Evolutionary conservation across 2,888 invertebrate genomes (phyloP).

Genomic region (Calliopum simillimum): DNA sequence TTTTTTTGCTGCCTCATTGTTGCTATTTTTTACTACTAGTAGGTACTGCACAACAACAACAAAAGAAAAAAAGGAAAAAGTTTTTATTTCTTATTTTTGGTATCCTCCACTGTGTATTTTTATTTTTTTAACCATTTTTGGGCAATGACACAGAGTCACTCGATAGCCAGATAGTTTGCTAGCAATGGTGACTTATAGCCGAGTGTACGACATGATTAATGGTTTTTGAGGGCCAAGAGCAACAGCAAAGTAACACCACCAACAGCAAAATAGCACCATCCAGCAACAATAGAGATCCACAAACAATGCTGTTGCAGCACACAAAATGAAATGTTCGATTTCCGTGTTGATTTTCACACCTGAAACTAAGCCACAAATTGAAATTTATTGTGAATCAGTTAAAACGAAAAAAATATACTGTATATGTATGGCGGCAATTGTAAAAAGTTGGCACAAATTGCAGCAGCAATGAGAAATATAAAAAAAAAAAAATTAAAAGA

Average conservation of each 20-base stretch:
- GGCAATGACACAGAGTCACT: conserved; percentile 48
- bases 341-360: conserved; percentile 61
- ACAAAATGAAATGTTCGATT: conserved; percentile 42
- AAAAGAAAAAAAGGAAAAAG: background rate
- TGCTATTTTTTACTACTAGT: conserved; percentile 31
- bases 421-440: conserved; percentile 33
- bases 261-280: conserved; percentile 48
- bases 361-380: conserved; percentile 58
- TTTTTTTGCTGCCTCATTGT: conserved; percentile 23
- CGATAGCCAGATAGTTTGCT: conserved; percentile 15
- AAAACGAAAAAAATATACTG: conserved; percentile 10
- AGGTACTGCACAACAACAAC: background rate
- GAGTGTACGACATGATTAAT: conserved; percentile 61
- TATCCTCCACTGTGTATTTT: conserved; percentile 42
- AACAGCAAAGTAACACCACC: conserved; percentile 44
- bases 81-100: conserved; percentile 36
- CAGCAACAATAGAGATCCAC: conserved; percentile 40
- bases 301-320: conserved; percentile 1
- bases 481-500: background rate
- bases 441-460: conserved; percentile 20
- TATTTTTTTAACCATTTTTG: conserved; percentile 53
- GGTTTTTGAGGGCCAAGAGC: conserved; percentile 63
- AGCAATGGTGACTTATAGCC: conserved; percentile 22
- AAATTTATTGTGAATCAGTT: conserved; percentile 43
- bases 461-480: background rate